phyloP scores from a whole-genome alignment of 2,797 vertebrate genomes.

The Molossus molossus region DNA sequence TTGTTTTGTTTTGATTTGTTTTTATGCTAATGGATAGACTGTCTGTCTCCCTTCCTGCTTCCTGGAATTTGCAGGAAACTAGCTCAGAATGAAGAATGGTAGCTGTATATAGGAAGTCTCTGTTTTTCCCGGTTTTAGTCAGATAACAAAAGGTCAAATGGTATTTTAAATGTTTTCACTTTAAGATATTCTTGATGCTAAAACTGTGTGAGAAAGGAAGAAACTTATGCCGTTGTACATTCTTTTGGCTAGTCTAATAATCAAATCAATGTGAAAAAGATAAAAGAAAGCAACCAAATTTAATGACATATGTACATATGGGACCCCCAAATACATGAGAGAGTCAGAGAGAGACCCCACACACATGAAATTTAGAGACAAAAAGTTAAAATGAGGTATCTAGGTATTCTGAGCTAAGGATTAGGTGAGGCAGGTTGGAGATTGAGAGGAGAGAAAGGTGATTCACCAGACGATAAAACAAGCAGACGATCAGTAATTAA shows the following conservation, averaged over 20 bases:
- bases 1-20: not conserved
- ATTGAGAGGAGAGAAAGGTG: not conserved
- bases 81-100: not conserved
- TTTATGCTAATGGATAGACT: not conserved
- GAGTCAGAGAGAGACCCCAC: not conserved
- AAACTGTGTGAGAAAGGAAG: not conserved
- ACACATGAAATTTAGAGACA: not conserved
- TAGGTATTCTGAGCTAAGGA: not conserved
- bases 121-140: not conserved
- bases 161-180: slow-evolving; percentile 44
- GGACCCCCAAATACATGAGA: not conserved
- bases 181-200: not conserved
- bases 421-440: not conserved
- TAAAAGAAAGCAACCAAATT: not conserved
- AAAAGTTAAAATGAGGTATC: not conserved
- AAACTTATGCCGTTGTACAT: not conserved
- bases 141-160: not conserved
- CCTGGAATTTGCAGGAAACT: not conserved
- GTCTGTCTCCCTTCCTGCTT: not conserved
- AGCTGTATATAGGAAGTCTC: not conserved
- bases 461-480: not conserved
- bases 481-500: not conserved
- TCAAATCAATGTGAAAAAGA: not conserved
- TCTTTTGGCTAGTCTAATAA: not conserved
- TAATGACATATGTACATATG: not conserved